Base-by-base conservation (phyloP, 2,888 invertebrate genomes). In the Protodeltote pygarga region DNA sequence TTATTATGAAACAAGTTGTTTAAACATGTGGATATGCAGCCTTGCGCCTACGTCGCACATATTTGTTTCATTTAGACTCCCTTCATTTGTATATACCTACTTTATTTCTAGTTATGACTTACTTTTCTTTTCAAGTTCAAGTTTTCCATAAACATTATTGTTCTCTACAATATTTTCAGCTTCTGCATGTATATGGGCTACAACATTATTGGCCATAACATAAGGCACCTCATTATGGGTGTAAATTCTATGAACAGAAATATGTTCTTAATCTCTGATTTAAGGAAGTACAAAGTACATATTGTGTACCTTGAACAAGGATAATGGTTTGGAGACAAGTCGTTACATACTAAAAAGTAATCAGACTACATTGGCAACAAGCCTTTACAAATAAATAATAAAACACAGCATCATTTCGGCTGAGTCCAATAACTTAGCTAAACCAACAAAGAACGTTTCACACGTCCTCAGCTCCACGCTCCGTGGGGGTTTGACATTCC, bases 1-100 rank as follows among this genome's bases (percentile, higher is more conserved):
- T 65, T 68, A 60, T 73, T 70, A 58, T 41, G 57, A 62, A 66
- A 63, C 69, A 67, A 64, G 59, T 67, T 75, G 77, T 78, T 66
- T 53, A 73, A 75, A 75, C 59, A 75, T 48, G 46, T 58, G 64
- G 53, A 58, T 61, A 59, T 47, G 52, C 64, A 64, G 40, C 42
- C 42, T 48, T 57, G 55, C 49, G 38, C 52, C 55, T 57, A 64
- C 51, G 44, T 51, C 27, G 24, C 42, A 35, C 47, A 51, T 54
- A 51, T 58, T 49, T 49, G 42, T 52, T 25, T 38, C 32, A 29
- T 10, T 42, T 25, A 9, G 5, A 57, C 31, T 35, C 28, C 47
- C 61, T 60, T 50, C 49, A 46, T 35, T 38, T 51, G 29, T 42
- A n/a, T n/a, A n/a, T n/a, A 23, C 8, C 4, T 25, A 16, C 10